Base-by-base conservation (phyloP, 2,113 vertebrate genomes). In the Corythoichthys intestinalis region DNA sequence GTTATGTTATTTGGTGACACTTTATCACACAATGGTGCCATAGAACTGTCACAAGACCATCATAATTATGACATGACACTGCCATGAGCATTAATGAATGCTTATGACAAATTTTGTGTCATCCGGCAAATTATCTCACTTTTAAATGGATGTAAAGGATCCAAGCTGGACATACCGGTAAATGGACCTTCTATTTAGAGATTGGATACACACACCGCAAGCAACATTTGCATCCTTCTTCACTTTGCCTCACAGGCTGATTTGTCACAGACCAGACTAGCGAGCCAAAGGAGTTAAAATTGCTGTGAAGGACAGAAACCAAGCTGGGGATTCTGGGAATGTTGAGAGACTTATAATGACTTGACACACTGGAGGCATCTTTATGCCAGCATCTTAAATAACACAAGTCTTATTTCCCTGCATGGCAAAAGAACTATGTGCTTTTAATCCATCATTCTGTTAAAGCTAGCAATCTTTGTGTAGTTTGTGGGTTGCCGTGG, bases 141-240 rank as follows among this genome's bases (percentile, higher is more conserved):
- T 28, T 28, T 28, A 28, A 28, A 28, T 28, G 20, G 20, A 28
- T 28, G 20, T 28, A 28, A 28, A 28, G 20, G 20, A 28, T 28
- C 20, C 20, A 28, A 28, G 20, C 20, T 28, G 20, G 20, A 28
- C 20, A 28, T 28, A 28, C 20, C 20, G 20, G 20, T 28, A 28
- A 28, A 28, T 28, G 20, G 20, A 28, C 10, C 20, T 34, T 35
- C 2, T 1, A 41, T 15, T 39, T 65, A 12, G 14, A 68, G n/a
- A 14, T 67, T 44, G 1, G 54, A 13, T 15, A 66, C 65, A 69
- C 28, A 0, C 49, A 28, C 20, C 54, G 63, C 71, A 50, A 54
- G 58, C 64, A 57, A 4, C 28, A 73, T 79, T 81, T 69, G 61
- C 67, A 75, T 81, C 65, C 14, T 35, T 49, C 17, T 76, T 66